Conservation (phyloP, 2,888 invertebrate species). For the Helobdella robusta region DNA sequence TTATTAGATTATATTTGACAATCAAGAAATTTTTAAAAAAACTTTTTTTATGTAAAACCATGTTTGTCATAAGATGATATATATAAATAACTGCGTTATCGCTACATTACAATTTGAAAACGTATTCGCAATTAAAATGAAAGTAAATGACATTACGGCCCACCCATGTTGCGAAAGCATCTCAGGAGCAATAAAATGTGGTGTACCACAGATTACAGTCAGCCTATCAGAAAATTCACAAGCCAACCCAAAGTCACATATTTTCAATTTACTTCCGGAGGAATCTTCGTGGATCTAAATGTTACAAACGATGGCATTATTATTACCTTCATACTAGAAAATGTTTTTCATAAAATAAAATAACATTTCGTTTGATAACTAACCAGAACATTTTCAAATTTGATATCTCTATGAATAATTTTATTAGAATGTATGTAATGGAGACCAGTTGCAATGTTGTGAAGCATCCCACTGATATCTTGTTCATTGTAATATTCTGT, state of each 20-base stretch:
- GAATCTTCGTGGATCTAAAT: conserved; percentile 51
- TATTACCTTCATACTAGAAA: background rate
- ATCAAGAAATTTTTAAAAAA: background rate
- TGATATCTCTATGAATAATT: conserved; percentile 95
- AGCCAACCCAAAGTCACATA: conserved; percentile 95
- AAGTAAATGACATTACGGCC: too few species aligned
- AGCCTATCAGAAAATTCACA: conserved; percentile 67
- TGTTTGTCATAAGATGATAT: too few species aligned
- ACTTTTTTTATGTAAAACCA: too few species aligned
- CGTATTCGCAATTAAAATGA: too few species aligned
- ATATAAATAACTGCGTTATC: too few species aligned
- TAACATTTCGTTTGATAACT: conserved; percentile 33
- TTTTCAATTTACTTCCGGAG: conserved; percentile 62
- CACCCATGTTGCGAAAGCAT: conserved; percentile 90
- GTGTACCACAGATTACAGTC: conserved; percentile 91
- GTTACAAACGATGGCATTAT: background rate
- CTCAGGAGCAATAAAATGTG: conserved; percentile 97
- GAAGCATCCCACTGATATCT: conserved; percentile 81
- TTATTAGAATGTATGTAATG: conserved; percentile 83
- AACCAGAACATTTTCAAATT: conserved; percentile 94
- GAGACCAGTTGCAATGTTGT: conserved; percentile 77
- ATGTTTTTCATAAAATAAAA: background rate
- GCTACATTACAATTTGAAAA: too few species aligned
- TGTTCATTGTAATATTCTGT: conserved; percentile 83
- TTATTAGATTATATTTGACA: background rate